phyloP scores from a whole-genome alignment of 2,797 vertebrate genomes.

The Sciurus vulgaris region DNA sequence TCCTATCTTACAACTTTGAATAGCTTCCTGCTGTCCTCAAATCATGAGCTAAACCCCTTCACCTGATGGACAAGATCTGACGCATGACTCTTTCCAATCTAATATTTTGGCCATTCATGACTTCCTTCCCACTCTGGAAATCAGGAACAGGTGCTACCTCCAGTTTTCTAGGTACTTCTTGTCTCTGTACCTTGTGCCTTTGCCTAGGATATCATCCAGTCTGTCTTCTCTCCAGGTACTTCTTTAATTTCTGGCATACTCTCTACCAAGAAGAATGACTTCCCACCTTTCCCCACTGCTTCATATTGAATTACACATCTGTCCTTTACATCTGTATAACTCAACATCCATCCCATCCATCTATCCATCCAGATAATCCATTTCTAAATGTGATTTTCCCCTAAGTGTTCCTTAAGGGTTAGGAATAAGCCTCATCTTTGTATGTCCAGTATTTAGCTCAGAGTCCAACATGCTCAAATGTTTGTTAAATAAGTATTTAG shows the following conservation, averaged over 20 bases:
- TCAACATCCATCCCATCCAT: not conserved
- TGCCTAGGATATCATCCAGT: not conserved
- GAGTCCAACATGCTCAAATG: not conserved
- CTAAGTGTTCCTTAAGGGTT: not conserved
- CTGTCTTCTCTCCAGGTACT: not conserved
- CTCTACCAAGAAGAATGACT: constrained; percentile 8
- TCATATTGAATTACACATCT: not conserved
- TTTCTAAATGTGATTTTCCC: constrained; percentile 29
- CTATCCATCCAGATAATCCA: not conserved
- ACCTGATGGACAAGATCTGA: not conserved
- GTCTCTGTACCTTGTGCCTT: not conserved
- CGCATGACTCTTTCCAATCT: not conserved
- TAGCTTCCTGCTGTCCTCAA: not conserved
- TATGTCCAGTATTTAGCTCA: constrained; percentile 24
- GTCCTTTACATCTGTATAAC: constrained; percentile 4
- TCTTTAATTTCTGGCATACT: constrained; percentile 5
- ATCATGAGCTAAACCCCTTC: constrained; percentile 1
- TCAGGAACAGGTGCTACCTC: not conserved
- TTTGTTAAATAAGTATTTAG: constrained; percentile 11
- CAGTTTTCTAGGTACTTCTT: not conserved
- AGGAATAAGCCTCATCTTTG: not conserved
- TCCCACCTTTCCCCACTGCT: not conserved
- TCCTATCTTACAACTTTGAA: not conserved
- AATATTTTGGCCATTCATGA: not conserved
- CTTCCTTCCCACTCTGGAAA: not conserved